Evolutionary conservation across 2,797 vertebrate species (phyloP).

Genomic region (Gobionotothen gibberifrons): DNA sequence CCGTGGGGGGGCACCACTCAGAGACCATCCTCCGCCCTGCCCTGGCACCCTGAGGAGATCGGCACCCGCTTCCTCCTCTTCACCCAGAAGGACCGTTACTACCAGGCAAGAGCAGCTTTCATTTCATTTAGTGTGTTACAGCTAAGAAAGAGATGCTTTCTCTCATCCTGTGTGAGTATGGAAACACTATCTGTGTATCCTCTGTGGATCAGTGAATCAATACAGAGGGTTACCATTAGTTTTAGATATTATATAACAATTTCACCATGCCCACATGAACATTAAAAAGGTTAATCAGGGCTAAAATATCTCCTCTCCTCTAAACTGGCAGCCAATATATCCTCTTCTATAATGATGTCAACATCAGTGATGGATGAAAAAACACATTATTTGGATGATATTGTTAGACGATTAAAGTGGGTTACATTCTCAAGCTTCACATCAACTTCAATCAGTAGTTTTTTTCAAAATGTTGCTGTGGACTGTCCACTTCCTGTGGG

Average conservation of each 20-base stretch:
- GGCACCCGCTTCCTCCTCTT: constrained; percentile 88
- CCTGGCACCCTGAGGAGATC: constrained; percentile 82
- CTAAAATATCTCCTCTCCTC: background rate
- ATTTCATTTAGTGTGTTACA: background rate
- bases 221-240: background rate
- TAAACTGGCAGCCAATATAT: background rate
- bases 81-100: constrained; percentile 80
- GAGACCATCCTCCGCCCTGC: constrained; percentile 81
- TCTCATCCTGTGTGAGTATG: background rate
- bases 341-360: background rate
- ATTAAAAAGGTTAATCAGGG: background rate
- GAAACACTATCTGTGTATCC: background rate
- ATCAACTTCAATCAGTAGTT: background rate
- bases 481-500: too few species aligned
- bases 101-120: constrained; percentile 78
- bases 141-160: background rate
- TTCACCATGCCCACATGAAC: background rate
- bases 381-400: background rate
- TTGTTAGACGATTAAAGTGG: background rate
- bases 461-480: background rate
- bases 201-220: background rate
- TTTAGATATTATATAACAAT: background rate
- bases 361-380: background rate
- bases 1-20: constrained; percentile 86
- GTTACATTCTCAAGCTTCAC: background rate